These are phyloP conservation scores for Acrocera orbiculus DNA, from an alignment of 2,888 invertebrate genomes.

Conservation along the genomic window DNA sequence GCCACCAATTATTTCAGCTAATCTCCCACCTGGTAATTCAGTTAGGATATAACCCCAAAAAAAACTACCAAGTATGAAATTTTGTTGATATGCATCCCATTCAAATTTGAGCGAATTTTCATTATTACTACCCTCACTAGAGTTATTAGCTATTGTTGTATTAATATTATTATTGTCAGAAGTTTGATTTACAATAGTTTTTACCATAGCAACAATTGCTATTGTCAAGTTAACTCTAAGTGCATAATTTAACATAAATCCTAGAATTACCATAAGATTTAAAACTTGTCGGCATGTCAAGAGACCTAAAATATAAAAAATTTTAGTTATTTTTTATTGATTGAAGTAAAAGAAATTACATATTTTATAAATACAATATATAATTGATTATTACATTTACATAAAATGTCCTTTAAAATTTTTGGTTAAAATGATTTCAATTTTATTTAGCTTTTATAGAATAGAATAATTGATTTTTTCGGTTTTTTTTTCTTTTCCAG, in stretches of 20 bases:
- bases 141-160: slow-evolving; percentile 3
- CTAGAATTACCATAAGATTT: slow-evolving; percentile 68
- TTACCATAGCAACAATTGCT: slow-evolving; percentile 70
- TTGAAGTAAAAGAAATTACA: too few relatives aligned
- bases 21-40: slow-evolving; percentile 71
- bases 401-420: too few relatives aligned
- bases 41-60: slow-evolving; percentile 87
- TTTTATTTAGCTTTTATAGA: too few relatives aligned
- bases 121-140: neutral
- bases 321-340: too few relatives aligned
- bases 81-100: slow-evolving; percentile 65
- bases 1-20: slow-evolving; percentile 70
- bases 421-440: too few relatives aligned
- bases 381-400: too few relatives aligned
- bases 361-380: too few relatives aligned
- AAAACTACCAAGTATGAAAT: slow-evolving; percentile 68
- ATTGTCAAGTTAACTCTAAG: slow-evolving; percentile 72
- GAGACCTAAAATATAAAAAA: slow-evolving; percentile 37
- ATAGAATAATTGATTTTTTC: too few relatives aligned
- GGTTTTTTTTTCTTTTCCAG: too few relatives aligned
- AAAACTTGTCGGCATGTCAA: slow-evolving; percentile 64
- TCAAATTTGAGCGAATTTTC: slow-evolving; percentile 35
- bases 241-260: slow-evolving; percentile 83
- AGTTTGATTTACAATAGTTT: slow-evolving; percentile 16
- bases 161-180: slow-evolving; percentile 8